phyloP scores from a whole-genome alignment of 2,797 vertebrate species.

The Rhodeus uyekii region DNA sequence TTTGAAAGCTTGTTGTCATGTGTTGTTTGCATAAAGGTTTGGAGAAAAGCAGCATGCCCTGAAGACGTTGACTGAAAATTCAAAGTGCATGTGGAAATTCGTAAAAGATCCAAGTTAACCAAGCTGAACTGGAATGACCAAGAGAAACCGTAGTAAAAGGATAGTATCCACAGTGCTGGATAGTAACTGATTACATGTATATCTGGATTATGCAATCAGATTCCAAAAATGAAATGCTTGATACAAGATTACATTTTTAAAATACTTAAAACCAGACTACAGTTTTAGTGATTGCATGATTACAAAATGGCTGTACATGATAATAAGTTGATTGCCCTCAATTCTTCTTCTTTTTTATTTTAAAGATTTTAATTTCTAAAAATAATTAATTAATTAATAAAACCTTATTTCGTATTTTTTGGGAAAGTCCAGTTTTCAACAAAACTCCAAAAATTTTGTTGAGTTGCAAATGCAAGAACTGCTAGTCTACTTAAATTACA shows the following conservation, averaged over 20 bases:
- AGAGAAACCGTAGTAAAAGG: too few species aligned
- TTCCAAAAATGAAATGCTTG: neutral
- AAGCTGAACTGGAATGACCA: neutral
- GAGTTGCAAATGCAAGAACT: too few species aligned
- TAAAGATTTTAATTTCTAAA: too few species aligned
- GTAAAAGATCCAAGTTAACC: neutral
- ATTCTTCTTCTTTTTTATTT: too few species aligned
- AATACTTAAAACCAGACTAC: neutral
- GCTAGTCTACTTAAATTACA: too few species aligned
- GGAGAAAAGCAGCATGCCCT: neutral
- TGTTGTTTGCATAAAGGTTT: neutral
- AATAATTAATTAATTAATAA: too few species aligned
- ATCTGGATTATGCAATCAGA: neutral
- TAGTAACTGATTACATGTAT: too few species aligned
- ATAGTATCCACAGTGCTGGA: too few species aligned
- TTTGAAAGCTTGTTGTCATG: conserved; percentile 5
- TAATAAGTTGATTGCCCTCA: too few species aligned
- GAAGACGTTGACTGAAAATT: conserved; percentile 8
- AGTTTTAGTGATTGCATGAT: neutral
- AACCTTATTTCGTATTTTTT: too few species aligned
- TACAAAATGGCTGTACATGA: neutral
- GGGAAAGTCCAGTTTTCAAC: too few species aligned
- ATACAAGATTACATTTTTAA: neutral
- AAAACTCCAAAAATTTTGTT: too few species aligned
- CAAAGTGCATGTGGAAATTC: neutral